Base-by-base conservation (phyloP, 2,888 invertebrate genomes). In the Drosophila neonasuta region DNA sequence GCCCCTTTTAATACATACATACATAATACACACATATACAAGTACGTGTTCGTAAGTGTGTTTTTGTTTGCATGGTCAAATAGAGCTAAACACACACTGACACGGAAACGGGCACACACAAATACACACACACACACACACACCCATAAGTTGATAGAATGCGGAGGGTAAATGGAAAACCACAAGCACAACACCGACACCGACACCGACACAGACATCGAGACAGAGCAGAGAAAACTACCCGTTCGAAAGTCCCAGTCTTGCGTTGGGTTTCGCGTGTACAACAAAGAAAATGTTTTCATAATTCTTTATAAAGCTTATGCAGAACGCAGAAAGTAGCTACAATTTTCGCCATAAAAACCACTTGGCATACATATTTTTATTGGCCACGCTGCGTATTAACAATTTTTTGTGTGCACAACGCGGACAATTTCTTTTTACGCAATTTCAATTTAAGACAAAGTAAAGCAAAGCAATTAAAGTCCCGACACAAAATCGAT, bases 241-340 rank as follows among this genome's bases (percentile, higher is more conserved):
- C 58, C 30, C 42, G 56, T 32, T 70, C 49, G 24, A 24, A 24
- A 59, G 67, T 44, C 17, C 41, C 77, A 76, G 78, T 80, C 77
- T 64, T 65, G 61, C 10, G 56, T 65, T 61, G 77, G 62, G 17
- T 72, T 58, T 74, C 71, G 74, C 66, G 74, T 78, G 80, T 51
- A 44, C 66, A 66, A 74, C 80, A 66, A 68, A 58, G 62, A 60
- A 71, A 67, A 36, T 56, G 58, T 11, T 17, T 65, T 58, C 49
- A 44, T 54, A 62, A 70, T 62, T 56, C 52, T 11, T 11, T 36
- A 32, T 32, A 55, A 41, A 20, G 36, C 13, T 34, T 44, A 10
- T 32, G 41, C 32, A 34, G 44, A 45, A 55, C 32, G 24, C 56
- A 20, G 34, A 45, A 8, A 36, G 36, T 36, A 36, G 44, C 24